Conservation (phyloP, 2,888 invertebrate species). For the Eupithecia exiguata region DNA sequence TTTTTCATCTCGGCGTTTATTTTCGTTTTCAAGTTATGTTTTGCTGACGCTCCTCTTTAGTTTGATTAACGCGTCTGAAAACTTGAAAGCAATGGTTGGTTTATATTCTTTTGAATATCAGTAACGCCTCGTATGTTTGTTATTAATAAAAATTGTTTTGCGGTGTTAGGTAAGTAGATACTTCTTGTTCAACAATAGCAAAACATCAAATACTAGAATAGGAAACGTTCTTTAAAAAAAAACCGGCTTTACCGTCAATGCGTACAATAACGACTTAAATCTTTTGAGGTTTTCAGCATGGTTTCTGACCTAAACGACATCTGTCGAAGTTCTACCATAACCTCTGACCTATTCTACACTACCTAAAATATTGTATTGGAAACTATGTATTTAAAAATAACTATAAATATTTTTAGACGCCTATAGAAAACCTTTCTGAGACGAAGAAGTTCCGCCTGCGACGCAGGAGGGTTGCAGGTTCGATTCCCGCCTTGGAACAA, state of each 20-base stretch:
- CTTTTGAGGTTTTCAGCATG: no score
- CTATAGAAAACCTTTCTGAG: no score
- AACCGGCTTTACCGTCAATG: background rate
- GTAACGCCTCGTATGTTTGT: constrained; percentile 8
- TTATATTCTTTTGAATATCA: constrained; percentile 23
- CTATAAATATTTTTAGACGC: no score
- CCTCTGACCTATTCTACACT: no score
- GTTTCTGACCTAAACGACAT: no score
- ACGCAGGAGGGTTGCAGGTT: no score
- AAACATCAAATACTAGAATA: background rate
- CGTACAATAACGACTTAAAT: background rate
- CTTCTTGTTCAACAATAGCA: background rate
- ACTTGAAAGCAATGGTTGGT: constrained; percentile 31
- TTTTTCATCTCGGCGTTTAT: constrained; percentile 47
- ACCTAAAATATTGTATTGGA: no score
- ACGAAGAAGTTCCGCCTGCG: no score
- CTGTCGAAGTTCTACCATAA: no score
- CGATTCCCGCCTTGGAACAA: no score
- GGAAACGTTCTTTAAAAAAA: background rate
- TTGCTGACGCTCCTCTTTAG: constrained; percentile 27
- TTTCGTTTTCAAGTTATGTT: constrained; percentile 33
- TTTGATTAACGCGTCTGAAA: constrained; percentile 26
- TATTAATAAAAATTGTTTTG: constrained; percentile 5
- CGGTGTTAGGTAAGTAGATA: background rate
- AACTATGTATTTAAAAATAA: no score